Conservation (phyloP, 2,888 invertebrate genomes). For the Baronia brevicornis region DNA sequence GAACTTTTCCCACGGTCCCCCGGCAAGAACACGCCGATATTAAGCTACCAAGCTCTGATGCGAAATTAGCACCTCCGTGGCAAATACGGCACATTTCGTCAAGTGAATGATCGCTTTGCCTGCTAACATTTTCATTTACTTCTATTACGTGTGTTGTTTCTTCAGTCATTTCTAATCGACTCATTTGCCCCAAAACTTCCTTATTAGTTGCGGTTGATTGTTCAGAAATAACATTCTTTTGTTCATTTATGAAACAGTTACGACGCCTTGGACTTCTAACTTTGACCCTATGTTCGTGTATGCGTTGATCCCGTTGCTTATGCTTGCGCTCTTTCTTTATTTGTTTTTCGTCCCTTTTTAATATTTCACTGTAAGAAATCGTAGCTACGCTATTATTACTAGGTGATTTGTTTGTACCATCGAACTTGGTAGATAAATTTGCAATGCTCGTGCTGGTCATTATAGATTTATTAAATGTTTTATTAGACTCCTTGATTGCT, state of each 20-base stretch:
- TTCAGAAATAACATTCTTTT: conserved; percentile 18
- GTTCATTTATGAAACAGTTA: conserved; percentile 27
- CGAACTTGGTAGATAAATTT: conserved; percentile 12
- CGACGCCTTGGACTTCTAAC: conserved; percentile 56
- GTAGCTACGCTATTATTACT: too few species aligned
- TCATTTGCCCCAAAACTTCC: conserved; percentile 24
- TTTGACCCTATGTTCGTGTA: conserved; percentile 48
- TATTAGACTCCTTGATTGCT: too few species aligned
- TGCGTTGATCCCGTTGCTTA: conserved; percentile 34
- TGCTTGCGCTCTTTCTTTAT: conserved; percentile 28
- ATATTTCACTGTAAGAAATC: conserved; percentile 18
- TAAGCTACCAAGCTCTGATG: conserved; percentile 45
- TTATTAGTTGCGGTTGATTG: conserved; percentile 28
- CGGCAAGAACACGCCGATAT: conserved; percentile 66
- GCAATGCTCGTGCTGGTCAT: too few species aligned
- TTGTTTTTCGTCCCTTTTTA: conserved; percentile 19
- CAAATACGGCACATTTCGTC: conserved; percentile 68
- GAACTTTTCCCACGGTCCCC: conserved; percentile 83
- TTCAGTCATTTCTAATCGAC: conserved; percentile 17
- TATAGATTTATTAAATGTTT: too few species aligned
- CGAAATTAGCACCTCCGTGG: conserved; percentile 52
- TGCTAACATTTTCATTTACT: conserved; percentile 24
- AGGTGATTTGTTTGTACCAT: conserved; percentile 8
- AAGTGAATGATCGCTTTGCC: conserved; percentile 42
- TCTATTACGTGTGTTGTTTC: conserved; percentile 20